These are phyloP conservation scores for Heteropelma amictum DNA, from an alignment of 2,888 invertebrate genomes.

Conservation along the genomic window DNA sequence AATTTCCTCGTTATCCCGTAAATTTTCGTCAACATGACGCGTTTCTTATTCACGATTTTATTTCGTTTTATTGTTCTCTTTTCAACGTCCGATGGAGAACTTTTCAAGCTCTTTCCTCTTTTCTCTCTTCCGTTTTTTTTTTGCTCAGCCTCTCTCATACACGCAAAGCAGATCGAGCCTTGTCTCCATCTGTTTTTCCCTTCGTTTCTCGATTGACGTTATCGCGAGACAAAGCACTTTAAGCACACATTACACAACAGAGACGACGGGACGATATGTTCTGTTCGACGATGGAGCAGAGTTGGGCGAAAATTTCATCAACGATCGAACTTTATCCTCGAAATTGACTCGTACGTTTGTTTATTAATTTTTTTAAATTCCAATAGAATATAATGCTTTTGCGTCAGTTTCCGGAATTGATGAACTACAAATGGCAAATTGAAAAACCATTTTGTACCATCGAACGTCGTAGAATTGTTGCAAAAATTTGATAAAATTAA, in stretches of 20 bases:
- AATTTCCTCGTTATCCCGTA: neutral
- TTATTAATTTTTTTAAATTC: too few relatives aligned
- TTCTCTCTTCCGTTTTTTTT: neutral
- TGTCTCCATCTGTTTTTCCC: slow-evolving; percentile 13
- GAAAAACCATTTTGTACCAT: too few relatives aligned
- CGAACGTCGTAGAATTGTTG: too few relatives aligned
- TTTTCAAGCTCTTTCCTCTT: slow-evolving; percentile 23
- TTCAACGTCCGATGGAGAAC: slow-evolving; percentile 24
- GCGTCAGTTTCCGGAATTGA: too few relatives aligned
- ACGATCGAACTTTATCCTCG: neutral
- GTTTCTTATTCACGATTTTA: neutral
- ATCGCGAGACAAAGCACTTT: slow-evolving; percentile 21
- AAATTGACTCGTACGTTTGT: neutral
- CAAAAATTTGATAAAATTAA: too few relatives aligned
- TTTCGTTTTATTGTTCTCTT: slow-evolving; percentile 7
- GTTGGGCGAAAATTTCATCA: neutral
- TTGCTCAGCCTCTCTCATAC: neutral
- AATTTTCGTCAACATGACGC: slow-evolving; percentile 27
- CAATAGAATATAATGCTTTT: too few relatives aligned
- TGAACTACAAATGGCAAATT: too few relatives aligned
- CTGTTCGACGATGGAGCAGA: neutral
- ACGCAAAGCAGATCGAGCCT: slow-evolving; percentile 32
- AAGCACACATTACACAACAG: slow-evolving; percentile 25
- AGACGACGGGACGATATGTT: slow-evolving; percentile 15
- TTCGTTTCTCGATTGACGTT: slow-evolving; percentile 36